Evolutionary conservation across 2,797 vertebrate species (phyloP).

Genomic region (Salarias fasciatus): DNA sequence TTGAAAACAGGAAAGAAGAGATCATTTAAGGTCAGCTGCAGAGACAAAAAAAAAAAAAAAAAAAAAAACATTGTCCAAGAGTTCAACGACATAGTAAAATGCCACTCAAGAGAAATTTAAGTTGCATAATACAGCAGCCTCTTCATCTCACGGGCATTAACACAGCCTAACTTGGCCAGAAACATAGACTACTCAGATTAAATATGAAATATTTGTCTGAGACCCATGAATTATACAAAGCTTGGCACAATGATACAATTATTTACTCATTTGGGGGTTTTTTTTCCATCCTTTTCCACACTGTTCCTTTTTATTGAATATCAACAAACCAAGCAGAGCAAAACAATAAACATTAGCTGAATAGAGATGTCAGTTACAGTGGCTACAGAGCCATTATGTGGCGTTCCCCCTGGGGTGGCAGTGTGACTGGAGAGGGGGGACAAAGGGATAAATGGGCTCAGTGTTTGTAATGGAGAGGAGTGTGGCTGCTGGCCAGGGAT

Average conservation of each 20-base stretch:
- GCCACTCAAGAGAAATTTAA: conserved; percentile 31
- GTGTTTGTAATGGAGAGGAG: conserved; percentile 82
- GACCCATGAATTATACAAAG: conserved; percentile 55
- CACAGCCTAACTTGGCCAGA: conserved; percentile 50
- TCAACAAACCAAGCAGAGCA: conserved; percentile 62
- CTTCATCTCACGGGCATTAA: conserved; percentile 50
- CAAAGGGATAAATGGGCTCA: conserved; percentile 76
- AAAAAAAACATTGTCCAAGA: no score
- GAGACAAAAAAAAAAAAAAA: conserved; percentile 22
- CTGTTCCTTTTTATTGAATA: conserved; percentile 51
- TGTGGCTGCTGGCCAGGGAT: conserved; percentile 78
- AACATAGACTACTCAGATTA: conserved; percentile 51
- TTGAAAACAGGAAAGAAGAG: conserved; percentile 1
- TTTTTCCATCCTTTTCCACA: conserved; percentile 18
- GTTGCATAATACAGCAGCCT: conserved; percentile 44
- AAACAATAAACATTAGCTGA: conserved; percentile 74
- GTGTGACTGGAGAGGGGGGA: conserved; percentile 59
- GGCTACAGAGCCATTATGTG: conserved; percentile 73
- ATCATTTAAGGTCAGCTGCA: conserved; percentile 37
- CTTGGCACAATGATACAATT: conserved; percentile 49
- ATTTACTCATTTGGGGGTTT: conserved; percentile 49
- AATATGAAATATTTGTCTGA: conserved; percentile 61
- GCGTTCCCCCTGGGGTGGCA: conserved; percentile 60
- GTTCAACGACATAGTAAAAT: conserved; percentile 22
- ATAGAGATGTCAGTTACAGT: conserved; percentile 75